Evolutionary conservation across 2,797 vertebrate species (phyloP), one percentile per base, ranked within the genome.

Genomic region (Monodelphis domestica): DNA sequence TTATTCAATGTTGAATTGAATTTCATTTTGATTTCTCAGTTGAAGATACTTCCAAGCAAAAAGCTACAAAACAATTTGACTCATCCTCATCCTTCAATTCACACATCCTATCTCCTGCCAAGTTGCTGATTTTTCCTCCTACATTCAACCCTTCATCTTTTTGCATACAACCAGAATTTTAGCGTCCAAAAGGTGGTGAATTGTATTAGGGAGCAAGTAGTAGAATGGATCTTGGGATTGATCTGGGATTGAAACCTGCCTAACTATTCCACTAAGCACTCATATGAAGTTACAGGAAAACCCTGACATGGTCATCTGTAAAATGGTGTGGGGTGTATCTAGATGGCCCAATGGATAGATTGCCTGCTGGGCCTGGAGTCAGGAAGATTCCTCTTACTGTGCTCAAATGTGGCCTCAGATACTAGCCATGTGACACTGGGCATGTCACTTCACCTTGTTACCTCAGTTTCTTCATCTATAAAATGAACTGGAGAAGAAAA

Each of bases 11-110:
- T 84, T 84, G 38, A 45, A 84, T 4, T 45, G 70, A 84, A 84
- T 38, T 84, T 38, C 70, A 84, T 84, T 84, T 84, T 84, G 70
- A 84, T 84, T 84, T 84, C 70, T 84, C 70, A 84, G 38, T 84
- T 84, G 70, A 84, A 84, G 38, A 84, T 84, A 84, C 38, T 84
- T 84, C 70, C 38, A 84, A 84, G 70, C 38, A 84, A 84, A 84
- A 50, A 84, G 26, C 9, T 50, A 24, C 21, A 84, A 84, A 84
- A 84, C 70, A 84, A 50, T 84, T 84, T 84, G 70, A 84, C 38
- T 84, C 70, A 84, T 28, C 38, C 63, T 38, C 10, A 26, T 84
- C 70, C 26, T 84, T 84, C 38, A 50, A 84, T 84, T 38, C 70
- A 84, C 70, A 84, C 70, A 84, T 84, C 70, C 63, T 26, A 26